A percentile compares a stretch with the other conserved stretches of the same genome.
Conservation (phyloP, 2,113 vertebrate genomes). For the Hylia prasina region DNA sequence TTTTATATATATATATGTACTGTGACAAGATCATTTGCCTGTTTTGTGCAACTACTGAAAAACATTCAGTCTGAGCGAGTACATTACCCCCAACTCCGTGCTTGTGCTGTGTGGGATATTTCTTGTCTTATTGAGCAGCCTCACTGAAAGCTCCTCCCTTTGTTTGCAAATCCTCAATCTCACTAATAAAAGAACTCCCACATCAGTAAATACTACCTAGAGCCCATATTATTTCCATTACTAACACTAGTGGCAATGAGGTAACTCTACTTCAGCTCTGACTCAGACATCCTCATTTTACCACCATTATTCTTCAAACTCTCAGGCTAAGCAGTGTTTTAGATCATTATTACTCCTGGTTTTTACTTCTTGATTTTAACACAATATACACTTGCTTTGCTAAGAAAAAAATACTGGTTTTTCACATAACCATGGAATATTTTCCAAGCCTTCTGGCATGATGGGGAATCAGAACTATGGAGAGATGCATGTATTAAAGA, state of each 20-base stretch:
- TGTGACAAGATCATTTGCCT: neutral
- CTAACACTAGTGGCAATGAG: neutral
- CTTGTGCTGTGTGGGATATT: neutral
- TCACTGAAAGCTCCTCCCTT: neutral
- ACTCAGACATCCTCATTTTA: neutral
- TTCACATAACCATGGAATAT: neutral
- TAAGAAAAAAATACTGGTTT: neutral
- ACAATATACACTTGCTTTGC: neutral
- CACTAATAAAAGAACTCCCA: neutral
- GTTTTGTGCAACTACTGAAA: neutral
- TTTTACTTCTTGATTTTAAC: neutral
- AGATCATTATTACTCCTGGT: neutral
- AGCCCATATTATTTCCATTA: neutral
- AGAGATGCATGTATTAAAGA: neutral
- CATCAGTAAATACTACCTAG: neutral
- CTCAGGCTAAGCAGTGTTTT: neutral
- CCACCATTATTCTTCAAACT: neutral
- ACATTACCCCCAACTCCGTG: neutral
- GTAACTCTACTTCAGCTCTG: neutral
- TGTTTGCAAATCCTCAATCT: neutral
- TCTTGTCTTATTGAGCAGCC: neutral
- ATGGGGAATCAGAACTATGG: neutral
- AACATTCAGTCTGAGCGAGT: fast-evolving
- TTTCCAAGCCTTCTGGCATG: neutral
- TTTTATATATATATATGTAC: neutral